Evolutionary conservation across 1,140 invertebrate genomes (phyloP), one percentile per base, ranked within the genome.

Genomic region (Thalassaphorura encarpata): DNA sequence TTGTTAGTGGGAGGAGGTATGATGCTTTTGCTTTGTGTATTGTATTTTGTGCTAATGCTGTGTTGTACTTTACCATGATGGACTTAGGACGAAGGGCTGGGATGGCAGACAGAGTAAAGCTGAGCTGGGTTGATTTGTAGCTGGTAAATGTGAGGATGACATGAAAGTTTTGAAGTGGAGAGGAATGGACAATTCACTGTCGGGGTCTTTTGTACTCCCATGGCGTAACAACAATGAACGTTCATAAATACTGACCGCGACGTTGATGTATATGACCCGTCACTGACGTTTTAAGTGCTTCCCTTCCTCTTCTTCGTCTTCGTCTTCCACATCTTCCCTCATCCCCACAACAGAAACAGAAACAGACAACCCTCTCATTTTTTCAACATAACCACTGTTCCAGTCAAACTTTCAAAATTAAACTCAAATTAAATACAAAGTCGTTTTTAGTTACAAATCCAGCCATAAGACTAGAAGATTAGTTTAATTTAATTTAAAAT

Each of bases 271-370:
- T 57, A 57, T 52, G 55, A 57, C 47, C 55, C 55, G 28, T 57
- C 55, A 57, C 55, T 57, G 55, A 57, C 55, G 28, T 57, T 50
- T 57, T 57, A 57, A 57, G 55, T 57, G 55, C 55, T 57, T 52
- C 47, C 29, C 55, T 36, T 57, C 47, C 28, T 19, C 29, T 16
- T 26, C 33, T 36, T n/a, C n/a, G n/a, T n/a, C n/a, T n/a, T n/a
- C n/a, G n/a, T n/a, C n/a, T n/a, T n/a, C n/a, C n/a, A n/a, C n/a
- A n/a, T n/a, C n/a, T n/a, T n/a, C n/a, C n/a, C n/a, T n/a, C n/a
- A n/a, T n/a, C n/a, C n/a, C n/a, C n/a, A n/a, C n/a, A n/a, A n/a
- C n/a, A n/a, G n/a, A n/a, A n/a, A n/a, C n/a, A n/a, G n/a, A n/a
- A n/a, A n/a, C n/a, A n/a, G n/a, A n/a, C n/a, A n/a, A n/a, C n/a